Evolutionary conservation across 1,140 invertebrate genomes (phyloP).

Genomic region (Drosophila kanapiae): DNA sequence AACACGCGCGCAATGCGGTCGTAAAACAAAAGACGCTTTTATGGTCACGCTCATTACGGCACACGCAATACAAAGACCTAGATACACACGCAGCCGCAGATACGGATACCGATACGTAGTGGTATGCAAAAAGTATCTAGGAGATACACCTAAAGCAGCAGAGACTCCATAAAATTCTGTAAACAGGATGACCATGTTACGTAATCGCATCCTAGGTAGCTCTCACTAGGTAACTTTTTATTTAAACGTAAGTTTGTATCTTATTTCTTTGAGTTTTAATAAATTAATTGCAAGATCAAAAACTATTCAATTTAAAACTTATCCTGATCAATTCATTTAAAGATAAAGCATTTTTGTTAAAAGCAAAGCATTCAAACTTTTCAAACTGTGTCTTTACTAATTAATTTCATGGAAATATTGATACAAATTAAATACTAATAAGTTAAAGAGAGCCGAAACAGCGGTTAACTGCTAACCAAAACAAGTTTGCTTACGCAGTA

Average conservation of each 20-base stretch:
- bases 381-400: background rate
- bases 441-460: conserved; percentile 31
- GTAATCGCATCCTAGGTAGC: background rate
- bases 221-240: background rate
- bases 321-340: too few relatives aligned
- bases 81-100: conserved; percentile 31
- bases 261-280: too few relatives aligned
- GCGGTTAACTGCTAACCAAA: conserved; percentile 16
- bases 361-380: too few relatives aligned
- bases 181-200: conserved; percentile 4
- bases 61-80: conserved; percentile 66
- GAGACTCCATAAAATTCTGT: conserved; percentile 1
- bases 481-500: conserved; percentile 6
- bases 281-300: too few relatives aligned
- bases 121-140: conserved; percentile 2
- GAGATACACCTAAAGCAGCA: conserved; percentile 11
- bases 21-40: conserved; percentile 85
- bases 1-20: conserved; percentile 81
- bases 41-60: conserved; percentile 75
- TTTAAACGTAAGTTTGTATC: too few relatives aligned
- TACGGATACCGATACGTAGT: conserved; percentile 22
- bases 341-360: too few relatives aligned
- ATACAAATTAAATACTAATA: conserved; percentile 16
- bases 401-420: conserved; percentile 13
- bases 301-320: too few relatives aligned